A percentile compares a stretch with the other conserved stretches of the same genome.
These are phyloP conservation scores for Stenoptilia bipunctidactyla DNA, from an alignment of 2,888 invertebrate genomes.

Conservation along the genomic window DNA sequence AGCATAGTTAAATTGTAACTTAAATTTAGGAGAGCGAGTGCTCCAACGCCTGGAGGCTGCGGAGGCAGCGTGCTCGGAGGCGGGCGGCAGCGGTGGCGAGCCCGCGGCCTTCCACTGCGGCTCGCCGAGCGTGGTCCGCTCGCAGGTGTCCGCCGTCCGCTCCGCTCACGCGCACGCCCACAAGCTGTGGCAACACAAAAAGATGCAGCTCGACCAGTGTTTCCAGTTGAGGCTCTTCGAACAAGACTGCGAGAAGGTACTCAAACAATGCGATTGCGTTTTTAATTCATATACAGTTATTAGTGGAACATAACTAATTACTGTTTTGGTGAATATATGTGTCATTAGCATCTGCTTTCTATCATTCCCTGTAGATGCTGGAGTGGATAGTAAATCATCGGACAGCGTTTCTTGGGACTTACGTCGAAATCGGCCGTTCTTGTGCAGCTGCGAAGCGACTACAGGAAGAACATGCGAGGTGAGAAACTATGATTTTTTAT, in stretches of 20 bases:
- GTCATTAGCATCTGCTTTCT: no score
- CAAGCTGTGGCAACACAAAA: conserved; percentile 95
- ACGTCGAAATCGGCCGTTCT: conserved; percentile 95
- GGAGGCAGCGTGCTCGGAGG: conserved; percentile 65
- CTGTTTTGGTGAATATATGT: no score
- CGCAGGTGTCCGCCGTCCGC: conserved; percentile 88
- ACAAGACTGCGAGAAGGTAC: conserved; percentile 96
- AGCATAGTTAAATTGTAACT: no score
- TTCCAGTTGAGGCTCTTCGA: conserved; percentile 96
- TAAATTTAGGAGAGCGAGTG: conserved; percentile 79
- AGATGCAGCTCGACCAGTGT: conserved; percentile 94
- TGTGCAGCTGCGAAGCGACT: conserved; percentile 91
- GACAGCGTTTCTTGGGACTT: conserved; percentile 94
- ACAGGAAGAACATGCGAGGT: conserved; percentile 93
- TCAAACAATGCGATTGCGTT: not conserved
- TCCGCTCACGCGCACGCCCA: conserved; percentile 92
- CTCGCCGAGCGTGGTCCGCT: conserved; percentile 78
- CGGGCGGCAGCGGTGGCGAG: conserved; percentile 75
- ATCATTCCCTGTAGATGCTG: conserved; percentile 94
- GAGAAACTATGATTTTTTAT: conserved; percentile 49
- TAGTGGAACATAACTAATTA: no score
- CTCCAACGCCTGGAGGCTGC: conserved; percentile 74
- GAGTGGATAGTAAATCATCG: conserved; percentile 98
- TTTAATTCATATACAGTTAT: no score
- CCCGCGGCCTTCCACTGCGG: conserved; percentile 81